phyloP scores from a whole-genome alignment of 2,888 invertebrate genomes.

The Nemapogon koenigi region DNA sequence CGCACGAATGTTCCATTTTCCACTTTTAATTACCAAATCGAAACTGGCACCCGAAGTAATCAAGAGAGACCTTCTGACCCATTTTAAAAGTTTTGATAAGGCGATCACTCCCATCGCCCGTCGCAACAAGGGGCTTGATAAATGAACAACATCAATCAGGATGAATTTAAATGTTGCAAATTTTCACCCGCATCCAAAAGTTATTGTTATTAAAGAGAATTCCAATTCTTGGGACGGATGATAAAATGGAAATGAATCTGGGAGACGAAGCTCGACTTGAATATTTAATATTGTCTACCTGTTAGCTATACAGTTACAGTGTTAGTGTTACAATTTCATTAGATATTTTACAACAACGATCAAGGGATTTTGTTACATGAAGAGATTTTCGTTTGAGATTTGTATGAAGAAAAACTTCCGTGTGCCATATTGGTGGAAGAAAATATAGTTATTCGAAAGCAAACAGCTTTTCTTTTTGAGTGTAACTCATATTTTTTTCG shows the following conservation, averaged over 20 bases:
- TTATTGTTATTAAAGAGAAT: constrained; percentile 5
- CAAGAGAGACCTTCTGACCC: constrained; percentile 55
- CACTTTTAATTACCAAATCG: constrained; percentile 54
- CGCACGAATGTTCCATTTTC: constrained; percentile 42
- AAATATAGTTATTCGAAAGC: too few relatives aligned
- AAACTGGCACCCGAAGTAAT: constrained; percentile 35
- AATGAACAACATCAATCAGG: constrained; percentile 60
- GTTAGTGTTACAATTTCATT: too few relatives aligned
- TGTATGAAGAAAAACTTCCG: too few relatives aligned
- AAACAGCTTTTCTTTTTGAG: too few relatives aligned
- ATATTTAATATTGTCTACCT: too few relatives aligned
- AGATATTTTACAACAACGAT: too few relatives aligned
- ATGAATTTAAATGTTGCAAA: constrained; percentile 56
- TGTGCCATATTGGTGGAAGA: too few relatives aligned
- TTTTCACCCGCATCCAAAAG: constrained; percentile 9
- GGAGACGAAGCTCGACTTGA: too few relatives aligned
- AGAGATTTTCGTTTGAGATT: too few relatives aligned
- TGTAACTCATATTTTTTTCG: too few relatives aligned
- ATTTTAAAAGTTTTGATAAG: constrained; percentile 37
- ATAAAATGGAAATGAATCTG: background rate
- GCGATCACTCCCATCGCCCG: constrained; percentile 4
- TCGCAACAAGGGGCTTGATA: constrained; percentile 55
- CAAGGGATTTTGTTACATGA: too few relatives aligned
- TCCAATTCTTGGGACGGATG: constrained; percentile 4
- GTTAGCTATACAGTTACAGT: too few relatives aligned